Conservation (phyloP, 2,797 vertebrate genomes). For the Manis javanica region DNA sequence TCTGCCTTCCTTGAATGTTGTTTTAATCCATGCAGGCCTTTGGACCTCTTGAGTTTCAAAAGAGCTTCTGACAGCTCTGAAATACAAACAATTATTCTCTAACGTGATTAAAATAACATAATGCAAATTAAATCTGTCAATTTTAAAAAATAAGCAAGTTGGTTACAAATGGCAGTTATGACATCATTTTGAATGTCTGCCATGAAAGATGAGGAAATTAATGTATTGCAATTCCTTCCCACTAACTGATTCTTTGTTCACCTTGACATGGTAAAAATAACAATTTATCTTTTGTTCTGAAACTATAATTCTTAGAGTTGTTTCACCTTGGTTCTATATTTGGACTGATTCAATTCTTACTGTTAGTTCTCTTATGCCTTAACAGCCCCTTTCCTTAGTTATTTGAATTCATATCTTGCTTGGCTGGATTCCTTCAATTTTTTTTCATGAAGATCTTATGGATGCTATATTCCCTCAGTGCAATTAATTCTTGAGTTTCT, state of each 20-base stretch:
- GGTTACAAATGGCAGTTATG: background rate
- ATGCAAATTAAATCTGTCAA: background rate
- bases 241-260: background rate
- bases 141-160: background rate
- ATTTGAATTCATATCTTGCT: background rate
- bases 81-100: background rate
- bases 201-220: background rate
- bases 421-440: background rate
- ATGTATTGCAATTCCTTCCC: background rate
- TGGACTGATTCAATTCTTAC: background rate
- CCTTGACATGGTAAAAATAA: background rate
- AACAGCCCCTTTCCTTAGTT: background rate
- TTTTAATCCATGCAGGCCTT: background rate
- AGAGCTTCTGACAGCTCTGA: background rate
- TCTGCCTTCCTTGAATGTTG: background rate
- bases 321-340: background rate
- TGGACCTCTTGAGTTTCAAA: background rate
- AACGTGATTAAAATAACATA: background rate
- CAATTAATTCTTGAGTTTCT: background rate
- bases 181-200: background rate
- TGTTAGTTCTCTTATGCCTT: background rate
- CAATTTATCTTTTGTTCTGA: background rate
- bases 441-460: background rate
- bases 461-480: background rate
- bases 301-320: background rate